These are phyloP conservation scores for Centropus bengalensis DNA, from an alignment of 2,113 vertebrate species.

Conservation along the genomic window DNA sequence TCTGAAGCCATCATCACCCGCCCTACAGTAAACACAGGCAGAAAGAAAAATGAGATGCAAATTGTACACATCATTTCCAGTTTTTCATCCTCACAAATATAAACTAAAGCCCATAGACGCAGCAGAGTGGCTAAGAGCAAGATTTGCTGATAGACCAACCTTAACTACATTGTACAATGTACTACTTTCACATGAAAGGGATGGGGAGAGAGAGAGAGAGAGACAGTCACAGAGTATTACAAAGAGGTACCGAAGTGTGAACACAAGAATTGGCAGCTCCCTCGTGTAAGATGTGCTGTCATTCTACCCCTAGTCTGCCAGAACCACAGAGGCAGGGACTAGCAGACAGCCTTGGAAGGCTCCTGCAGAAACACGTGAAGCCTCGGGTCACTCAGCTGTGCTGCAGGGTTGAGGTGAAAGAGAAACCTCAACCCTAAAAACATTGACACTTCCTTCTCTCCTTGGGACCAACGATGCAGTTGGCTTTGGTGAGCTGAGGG, in stretches of 20 bases:
- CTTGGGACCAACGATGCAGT: rapidly evolving
- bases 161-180: neutral
- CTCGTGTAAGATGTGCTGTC: neutral
- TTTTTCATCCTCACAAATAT: neutral
- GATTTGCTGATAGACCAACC: neutral
- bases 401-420: neutral
- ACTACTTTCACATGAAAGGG: neutral
- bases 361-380: neutral
- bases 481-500: neutral
- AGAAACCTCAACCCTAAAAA: neutral
- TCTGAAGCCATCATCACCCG: neutral
- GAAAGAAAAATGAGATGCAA: neutral
- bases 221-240: neutral
- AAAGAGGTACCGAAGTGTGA: neutral
- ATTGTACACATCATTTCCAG: neutral
- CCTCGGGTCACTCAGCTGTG: neutral
- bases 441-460: neutral
- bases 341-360: neutral
- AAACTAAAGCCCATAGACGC: neutral
- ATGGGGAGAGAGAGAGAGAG: neutral
- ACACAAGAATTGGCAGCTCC: neutral
- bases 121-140: neutral
- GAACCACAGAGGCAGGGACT: neutral
- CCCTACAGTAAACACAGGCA: neutral
- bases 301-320: neutral